phyloP scores from a whole-genome alignment of 2,113 vertebrate species.

The Pomatostomus ruficeps region DNA sequence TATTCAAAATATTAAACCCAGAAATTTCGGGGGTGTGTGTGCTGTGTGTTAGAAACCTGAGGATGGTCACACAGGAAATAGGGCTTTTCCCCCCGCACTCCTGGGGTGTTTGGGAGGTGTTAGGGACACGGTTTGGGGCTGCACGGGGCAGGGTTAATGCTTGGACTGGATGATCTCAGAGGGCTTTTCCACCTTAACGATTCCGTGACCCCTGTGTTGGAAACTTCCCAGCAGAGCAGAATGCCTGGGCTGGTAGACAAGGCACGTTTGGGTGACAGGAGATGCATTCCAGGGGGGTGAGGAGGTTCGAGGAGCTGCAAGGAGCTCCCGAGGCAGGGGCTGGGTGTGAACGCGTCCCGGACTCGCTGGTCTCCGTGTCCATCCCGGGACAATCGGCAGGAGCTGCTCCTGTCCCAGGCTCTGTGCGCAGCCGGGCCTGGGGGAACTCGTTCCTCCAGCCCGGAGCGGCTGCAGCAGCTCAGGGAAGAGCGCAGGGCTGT shows the following conservation, averaged over 20 bases:
- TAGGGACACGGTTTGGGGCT: not conserved
- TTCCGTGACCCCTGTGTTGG: not conserved
- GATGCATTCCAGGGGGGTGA: rapidly evolving
- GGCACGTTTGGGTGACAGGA: rapidly evolving
- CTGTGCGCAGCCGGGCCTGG: too few species aligned
- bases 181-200: not conserved
- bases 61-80: not conserved
- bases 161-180: not conserved
- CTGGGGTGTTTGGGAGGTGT: not conserved
- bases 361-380: rapidly evolving
- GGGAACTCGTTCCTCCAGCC: not conserved
- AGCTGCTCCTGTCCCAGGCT: too few species aligned
- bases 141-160: not conserved
- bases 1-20: not conserved
- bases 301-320: not conserved
- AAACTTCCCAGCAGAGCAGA: rapidly evolving
- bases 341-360: not conserved
- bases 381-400: rapidly evolving
- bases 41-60: not conserved
- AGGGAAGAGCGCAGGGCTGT: not conserved
- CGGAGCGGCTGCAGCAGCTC: not conserved
- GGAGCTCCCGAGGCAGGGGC: not conserved
- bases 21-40: not conserved
- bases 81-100: not conserved
- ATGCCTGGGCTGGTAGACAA: not conserved